A percentile compares a stretch with the other conserved stretches of the same genome.
Evolutionary conservation across 2,797 vertebrate species (phyloP).

Genomic region (Mionectes olivaceus): DNA sequence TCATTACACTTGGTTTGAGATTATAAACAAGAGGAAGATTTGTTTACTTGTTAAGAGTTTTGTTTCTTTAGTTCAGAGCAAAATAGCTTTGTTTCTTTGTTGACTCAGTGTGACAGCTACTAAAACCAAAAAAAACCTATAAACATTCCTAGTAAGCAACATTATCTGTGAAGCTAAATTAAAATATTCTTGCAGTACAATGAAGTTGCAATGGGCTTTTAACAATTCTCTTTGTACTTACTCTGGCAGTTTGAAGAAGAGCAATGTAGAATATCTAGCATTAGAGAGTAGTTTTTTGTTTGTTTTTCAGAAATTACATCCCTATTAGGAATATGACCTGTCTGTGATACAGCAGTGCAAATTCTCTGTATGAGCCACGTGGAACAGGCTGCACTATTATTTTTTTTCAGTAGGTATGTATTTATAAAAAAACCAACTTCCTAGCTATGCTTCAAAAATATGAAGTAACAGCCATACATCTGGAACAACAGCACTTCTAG

Average conservation of each 20-base stretch:
- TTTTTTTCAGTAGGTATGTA: not conserved
- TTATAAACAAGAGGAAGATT: not conserved
- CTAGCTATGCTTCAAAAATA: not conserved
- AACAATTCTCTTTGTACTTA: not conserved
- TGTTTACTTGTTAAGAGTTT: not conserved
- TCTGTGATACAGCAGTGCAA: not conserved
- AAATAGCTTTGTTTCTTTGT: not conserved
- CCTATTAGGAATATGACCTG: not conserved
- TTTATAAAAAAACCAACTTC: not conserved
- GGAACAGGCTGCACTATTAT: not conserved
- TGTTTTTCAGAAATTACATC: not conserved
- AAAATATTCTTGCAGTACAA: not conserved
- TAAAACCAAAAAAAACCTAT: not conserved
- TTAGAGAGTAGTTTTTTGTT: not conserved
- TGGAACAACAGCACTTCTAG: not conserved
- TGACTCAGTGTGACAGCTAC: not conserved
- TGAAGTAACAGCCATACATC: not conserved
- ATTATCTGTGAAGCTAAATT: not conserved
- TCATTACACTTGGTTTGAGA: not conserved
- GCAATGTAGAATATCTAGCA: not conserved
- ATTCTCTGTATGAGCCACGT: not conserved
- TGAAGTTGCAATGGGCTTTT: not conserved
- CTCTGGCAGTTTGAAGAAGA: not conserved
- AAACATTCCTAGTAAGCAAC: not conserved
- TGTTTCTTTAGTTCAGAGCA: not conserved